Evolutionary conservation across 1,140 invertebrate species (phyloP), one percentile per base, ranked within the genome.

Genomic region (Adoxophyes honmai): DNA sequence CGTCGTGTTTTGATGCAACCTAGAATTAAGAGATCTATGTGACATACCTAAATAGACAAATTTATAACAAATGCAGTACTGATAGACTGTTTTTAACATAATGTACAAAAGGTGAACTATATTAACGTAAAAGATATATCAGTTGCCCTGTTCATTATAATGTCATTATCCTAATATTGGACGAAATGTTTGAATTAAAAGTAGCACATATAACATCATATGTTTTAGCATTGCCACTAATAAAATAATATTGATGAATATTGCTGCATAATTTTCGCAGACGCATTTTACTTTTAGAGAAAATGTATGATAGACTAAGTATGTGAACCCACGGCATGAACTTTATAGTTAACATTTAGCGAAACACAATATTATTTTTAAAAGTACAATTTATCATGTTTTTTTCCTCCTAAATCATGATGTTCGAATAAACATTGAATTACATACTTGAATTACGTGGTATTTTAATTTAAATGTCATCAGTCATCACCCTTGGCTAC

Each of bases 341-440:
- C 16, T 44, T 44, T 44, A n/a, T 44, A 44, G n/a, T 42, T 14
- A 38, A 18, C 6, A 38, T 53, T 10, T 36, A 52, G 13, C 34
- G 36, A 14, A 36, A 54, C 35, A 54, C 52, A 36, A 16, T 18
- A 15, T 52, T 51, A n/a, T 57, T 38, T 34, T 51, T 57, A 34
- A 8, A 51, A 57, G 48, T 28, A 14, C 34, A 51, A 10, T 57
- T 57, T 42, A 57, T 4, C 28, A 33, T 52, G 56, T 57, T 57
- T 78, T 48, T 33, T 82, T 83, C 82, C 64, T 77, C 79, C 66
- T 78, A 80, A 48, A 86, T 86, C 80, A 84, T 85, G 74, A 78
- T 59, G 77, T 84, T 85, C 80, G 76, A 82, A 82, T 88, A 86
- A 86, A 85, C 75, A 79, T 75, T 80, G 68, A 66, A 83, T 81